Evolutionary conservation across 2,888 invertebrate genomes (phyloP).

Genomic region (Prosapia bicincta): DNA sequence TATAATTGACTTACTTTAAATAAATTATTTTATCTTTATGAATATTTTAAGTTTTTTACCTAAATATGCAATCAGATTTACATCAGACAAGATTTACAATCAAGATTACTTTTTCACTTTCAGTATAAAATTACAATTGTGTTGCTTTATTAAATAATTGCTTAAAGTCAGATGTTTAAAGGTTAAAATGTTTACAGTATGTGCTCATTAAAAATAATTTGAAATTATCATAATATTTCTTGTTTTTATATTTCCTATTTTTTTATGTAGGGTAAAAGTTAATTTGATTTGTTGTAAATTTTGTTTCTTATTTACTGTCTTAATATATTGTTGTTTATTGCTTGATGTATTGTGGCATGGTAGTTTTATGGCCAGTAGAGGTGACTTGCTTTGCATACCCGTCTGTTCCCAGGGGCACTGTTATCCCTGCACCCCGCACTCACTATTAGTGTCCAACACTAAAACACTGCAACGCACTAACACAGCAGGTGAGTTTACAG

Average conservation of each 20-base stretch:
- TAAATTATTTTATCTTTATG: too few species aligned
- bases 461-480: slow-evolving; percentile 7
- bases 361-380: slow-evolving; percentile 23
- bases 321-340: neutral
- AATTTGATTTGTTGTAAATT: neutral
- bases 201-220: neutral
- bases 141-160: too few species aligned
- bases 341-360: slow-evolving; percentile 22
- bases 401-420: slow-evolving; percentile 25
- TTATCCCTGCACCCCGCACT: slow-evolving; percentile 20
- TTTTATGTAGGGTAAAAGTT: too few species aligned
- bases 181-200: too few species aligned
- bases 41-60: too few species aligned
- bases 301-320: slow-evolving; percentile 4
- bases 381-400: slow-evolving; percentile 20
- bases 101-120: too few species aligned
- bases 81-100: too few species aligned
- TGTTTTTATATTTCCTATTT: too few species aligned
- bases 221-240: neutral
- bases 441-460: slow-evolving; percentile 27
- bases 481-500: neutral
- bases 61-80: too few species aligned
- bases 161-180: too few species aligned
- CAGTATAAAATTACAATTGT: too few species aligned
- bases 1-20: too few species aligned